Base-by-base conservation (phyloP, 2,888 invertebrate species). In the Spilarctia lutea region DNA sequence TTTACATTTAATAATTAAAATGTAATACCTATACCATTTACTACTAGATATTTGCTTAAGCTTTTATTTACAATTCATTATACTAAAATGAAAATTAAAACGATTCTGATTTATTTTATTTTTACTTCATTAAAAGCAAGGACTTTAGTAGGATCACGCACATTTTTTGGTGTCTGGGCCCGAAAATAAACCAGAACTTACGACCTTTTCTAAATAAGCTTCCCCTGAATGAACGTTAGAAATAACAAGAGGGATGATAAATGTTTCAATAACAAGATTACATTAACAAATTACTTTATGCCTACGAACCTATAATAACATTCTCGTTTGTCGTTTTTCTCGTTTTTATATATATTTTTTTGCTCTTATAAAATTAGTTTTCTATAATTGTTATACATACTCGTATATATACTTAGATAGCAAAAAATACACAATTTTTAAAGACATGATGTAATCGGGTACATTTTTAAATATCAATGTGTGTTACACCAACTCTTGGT, bases 241-340 rank as follows among this genome's bases (percentile, higher is more conserved):
- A 60, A 27, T 60, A 27, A 60, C 27, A 60, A 60, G 60, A 60
- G 13, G 27, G 27, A 60, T 60, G 60, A 60, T 27, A 13, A 60
- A 60, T 60, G 27, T n/a, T 56, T 56, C n/a, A 56, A 56, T n/a
- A 60, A 60, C n/a, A 60, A 60, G 60, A 27, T 60, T 27, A 60
- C 60, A 60, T 60, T 60, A 60, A n/a, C 60, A 27, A 3, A 60
- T 60, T 60, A 60, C 27, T 27, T n/a, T 60, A 27, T 27, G 27
- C 27, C n/a, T 56, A 56, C n/a, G 10, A n/a, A 60, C 27, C 16
- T 16, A 13, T 27, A 60, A 60, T 27, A 60, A 4, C 16, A 60
- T 60, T 27, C 2, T 60, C 60, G 27, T 60, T 27, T 60, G 13
- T 27, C 0, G 27, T 60, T 60, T 60, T 60, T 3, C 6, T 60